Conservation (phyloP, 2,888 invertebrate species). For the Biston betularia region DNA sequence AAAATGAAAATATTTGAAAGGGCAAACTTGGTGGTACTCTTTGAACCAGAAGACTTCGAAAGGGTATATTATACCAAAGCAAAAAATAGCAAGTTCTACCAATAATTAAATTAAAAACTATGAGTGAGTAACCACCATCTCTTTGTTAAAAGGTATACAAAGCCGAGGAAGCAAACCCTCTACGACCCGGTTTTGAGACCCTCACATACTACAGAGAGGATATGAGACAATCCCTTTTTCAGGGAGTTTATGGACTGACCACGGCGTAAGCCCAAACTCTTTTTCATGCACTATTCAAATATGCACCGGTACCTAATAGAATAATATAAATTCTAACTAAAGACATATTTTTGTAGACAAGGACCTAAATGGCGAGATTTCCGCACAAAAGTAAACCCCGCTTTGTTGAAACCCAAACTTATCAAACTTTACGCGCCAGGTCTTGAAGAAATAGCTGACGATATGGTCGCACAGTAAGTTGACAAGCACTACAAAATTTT, state of each 20-base stretch:
- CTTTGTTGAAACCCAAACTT: conserved; percentile 87
- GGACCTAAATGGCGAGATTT: conserved; percentile 89
- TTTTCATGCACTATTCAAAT: no score
- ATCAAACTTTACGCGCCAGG: conserved; percentile 81
- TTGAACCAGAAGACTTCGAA: conserved; percentile 68
- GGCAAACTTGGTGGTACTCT: conserved; percentile 67
- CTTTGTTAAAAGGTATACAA: conserved; percentile 64
- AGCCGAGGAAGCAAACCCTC: conserved; percentile 73
- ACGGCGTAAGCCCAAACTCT: conserved; percentile 65
- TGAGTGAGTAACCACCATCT: background rate
- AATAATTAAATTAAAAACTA: no score
- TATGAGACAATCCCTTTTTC: conserved; percentile 62
- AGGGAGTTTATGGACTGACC: conserved; percentile 71
- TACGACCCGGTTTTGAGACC: conserved; percentile 73
- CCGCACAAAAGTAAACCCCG: conserved; percentile 88
- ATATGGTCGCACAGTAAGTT: conserved; percentile 66
- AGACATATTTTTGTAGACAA: conserved; percentile 69
- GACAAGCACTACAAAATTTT: background rate
- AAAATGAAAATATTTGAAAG: conserved; percentile 66
- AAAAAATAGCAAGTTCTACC: no score
- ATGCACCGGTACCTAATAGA: background rate
- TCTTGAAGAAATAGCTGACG: conserved; percentile 80
- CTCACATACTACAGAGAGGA: conserved; percentile 70
- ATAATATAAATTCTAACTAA: background rate
- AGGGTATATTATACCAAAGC: conserved; percentile 47